Base-by-base conservation (phyloP, 2,797 vertebrate genomes). In the Xenentodon cancila region DNA sequence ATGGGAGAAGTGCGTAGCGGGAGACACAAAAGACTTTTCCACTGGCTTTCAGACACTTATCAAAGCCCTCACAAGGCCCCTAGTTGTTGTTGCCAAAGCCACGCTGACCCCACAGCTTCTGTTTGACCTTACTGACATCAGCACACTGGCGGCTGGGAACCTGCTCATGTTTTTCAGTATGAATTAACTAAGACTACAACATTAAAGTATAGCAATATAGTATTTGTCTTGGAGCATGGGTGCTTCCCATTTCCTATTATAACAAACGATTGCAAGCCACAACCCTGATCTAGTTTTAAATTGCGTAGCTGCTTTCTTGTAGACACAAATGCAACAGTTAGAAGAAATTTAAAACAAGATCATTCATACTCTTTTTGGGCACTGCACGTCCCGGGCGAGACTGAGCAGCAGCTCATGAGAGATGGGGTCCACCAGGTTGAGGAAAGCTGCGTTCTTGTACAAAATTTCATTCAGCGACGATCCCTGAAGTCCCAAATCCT, bases 371-470 rank as follows among this genome's bases (percentile, higher is more conserved):
- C 91, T 94, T 85, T 96, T 95, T 34, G 96, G 96, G 79, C 95
- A 97, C 76, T 97, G 96, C 54, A 98, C 90, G 68, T 97, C 95
- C 56, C 93, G 87, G 52, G 96, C 93, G 1, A 97, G 93, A 80
- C 87, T 93, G 82, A 95, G 92, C 37, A 96, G 92, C 64, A 96
- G 89, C 83, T 96, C 94, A 0, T 97, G 95, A 58, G 97, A 97
- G 68, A 97, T 97, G 43, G 97, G 96, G 73, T 97, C 96, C 88
- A 96, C 96, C 79, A 96, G 82, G 86, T 96, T 97, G 67, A 97
- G 95, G 72, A 96, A 95, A 56, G 95, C 92, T 0, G 92, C 89
- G 0, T 96, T 96, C 89, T 95, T 95, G 68, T 96, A 96, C 81
- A 97, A 92, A 68, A 96, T 94, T 71, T 97, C 94, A 16, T 93